Base-by-base conservation (phyloP, 2,888 invertebrate genomes). In the Allacma fusca region DNA sequence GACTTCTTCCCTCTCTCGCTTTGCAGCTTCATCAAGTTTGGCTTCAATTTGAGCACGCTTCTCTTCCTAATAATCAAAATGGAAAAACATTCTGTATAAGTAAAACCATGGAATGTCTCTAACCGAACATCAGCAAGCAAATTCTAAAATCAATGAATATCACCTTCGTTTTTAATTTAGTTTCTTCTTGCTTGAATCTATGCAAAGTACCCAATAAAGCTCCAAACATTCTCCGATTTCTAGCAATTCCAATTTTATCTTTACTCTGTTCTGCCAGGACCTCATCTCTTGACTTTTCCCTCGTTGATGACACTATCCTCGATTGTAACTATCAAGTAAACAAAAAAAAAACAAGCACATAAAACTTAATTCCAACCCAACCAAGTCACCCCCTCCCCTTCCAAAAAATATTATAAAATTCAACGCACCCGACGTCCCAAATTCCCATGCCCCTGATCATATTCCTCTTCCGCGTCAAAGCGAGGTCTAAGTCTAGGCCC, bases 151-250 rank as follows among this genome's bases (percentile, higher is more conserved):
- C n/a, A n/a, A n/a, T 50, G 50, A 19, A 16, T 5, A 5, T 85
- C 86, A 91, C 91, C 89, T 93, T 95, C 84, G 93, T 92, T 87
- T 95, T 95, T 82, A 95, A 88, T 76, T 92, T 92, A 77, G 94
- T 94, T 88, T 97, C 96, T 86, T 98, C 97, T 86, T 95, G 94
- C 85, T 96, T 93, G 87, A 98, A 98, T 87, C 95, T 95, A 86
- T 97, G 95, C 83, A 99, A 87, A 19, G 98, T 98, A 4, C 98
- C 98, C 75, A 98, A 88, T 64, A 99, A 88, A 24, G 97, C 93
- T 12, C 98, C 97, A 88, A 99, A 98, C 93, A 99, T 98, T 77
- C 98, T 91, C 81, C 94, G 90, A 87, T 98, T 98, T 82, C 98
- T 89, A 23, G 88, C 89, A 83, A 87, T 86, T 64, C 88, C 94